Percentiles rank a stretch among this genome's conserved stretches.
Evolutionary conservation across 1,140 invertebrate species (phyloP).

Genomic region (Penaeus chinensis): DNA sequence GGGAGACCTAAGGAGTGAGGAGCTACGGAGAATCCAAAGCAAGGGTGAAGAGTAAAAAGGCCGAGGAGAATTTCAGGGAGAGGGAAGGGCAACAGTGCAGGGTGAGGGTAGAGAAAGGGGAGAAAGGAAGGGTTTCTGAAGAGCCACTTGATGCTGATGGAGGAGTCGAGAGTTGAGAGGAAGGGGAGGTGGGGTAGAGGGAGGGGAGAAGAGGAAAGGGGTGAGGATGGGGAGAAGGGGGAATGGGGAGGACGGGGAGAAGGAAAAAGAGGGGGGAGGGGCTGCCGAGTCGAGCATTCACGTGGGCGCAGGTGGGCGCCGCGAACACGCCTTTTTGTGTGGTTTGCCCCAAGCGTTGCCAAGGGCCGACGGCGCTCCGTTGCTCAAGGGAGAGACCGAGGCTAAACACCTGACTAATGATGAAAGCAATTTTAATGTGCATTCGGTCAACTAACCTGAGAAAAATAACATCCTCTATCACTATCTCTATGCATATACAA

Average conservation of each 20-base stretch:
- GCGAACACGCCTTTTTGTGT: slow-evolving; percentile 14
- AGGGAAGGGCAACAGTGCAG: background rate
- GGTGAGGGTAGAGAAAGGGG: background rate
- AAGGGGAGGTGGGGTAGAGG: background rate
- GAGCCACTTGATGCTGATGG: slow-evolving; percentile 44
- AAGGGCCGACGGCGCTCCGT: slow-evolving; percentile 4
- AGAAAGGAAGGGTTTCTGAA: slow-evolving; percentile 1
- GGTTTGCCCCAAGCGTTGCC: slow-evolving; percentile 7
- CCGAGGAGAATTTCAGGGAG: too few species aligned
- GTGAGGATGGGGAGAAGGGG: background rate
- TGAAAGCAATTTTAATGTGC: too few species aligned
- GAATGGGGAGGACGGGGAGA: background rate
- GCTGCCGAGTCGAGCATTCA: slow-evolving; percentile 13
- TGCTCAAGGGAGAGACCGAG: too few species aligned
- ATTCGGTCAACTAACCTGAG: too few species aligned
- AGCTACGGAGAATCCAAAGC: too few species aligned
- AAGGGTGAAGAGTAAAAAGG: too few species aligned
- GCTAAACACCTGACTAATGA: too few species aligned
- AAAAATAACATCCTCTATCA: too few species aligned
- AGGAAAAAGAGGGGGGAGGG: background rate
- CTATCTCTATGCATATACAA: too few species aligned
- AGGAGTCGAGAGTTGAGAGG: slow-evolving; percentile 37
- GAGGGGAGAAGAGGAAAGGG: background rate
- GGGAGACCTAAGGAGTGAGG: background rate
- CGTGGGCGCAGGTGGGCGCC: slow-evolving; percentile 36